Evolutionary conservation across 2,888 invertebrate species (phyloP), one percentile per base, ranked within the genome.

Genomic region (Pyralis farinalis): DNA sequence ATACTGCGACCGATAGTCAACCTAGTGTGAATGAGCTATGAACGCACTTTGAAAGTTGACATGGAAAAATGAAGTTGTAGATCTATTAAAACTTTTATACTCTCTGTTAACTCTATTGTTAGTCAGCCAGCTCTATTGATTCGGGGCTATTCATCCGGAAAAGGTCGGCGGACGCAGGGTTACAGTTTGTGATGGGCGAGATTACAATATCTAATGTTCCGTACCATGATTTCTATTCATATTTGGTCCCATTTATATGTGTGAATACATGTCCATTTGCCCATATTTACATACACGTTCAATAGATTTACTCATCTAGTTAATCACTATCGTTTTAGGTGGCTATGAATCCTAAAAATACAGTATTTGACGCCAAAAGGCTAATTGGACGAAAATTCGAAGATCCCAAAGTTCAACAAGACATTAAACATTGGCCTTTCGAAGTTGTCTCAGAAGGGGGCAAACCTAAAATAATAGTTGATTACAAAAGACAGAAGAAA

Each of bases 351-450:
- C 95, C 96, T 8, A 91, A 83, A 61, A 96, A 96, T 69, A 95
- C 95, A 1, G 93, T 95, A 0, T 96, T 95, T 62, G 94, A 95
- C 75, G 95, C 95, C 22, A 96, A 96, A 74, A 92, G 97, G 44
- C 83, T 97, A 37, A 96, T 97, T 53, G 97, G 96, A 1, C 91
- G 96, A 41, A 92, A 92, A 58, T 96, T 92, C 68, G 93, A 95
- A 54, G 97, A 97, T 63, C 76, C 91, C 0, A 92, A 92, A 61
- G 93, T 96, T 21, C 95, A 96, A 75, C 91, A 92, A 33, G 97
- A 97, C 71, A 92, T 95, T 71, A 94, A 95, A 69, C 94, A 94
- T 62, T 97, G 96, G 96, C 94, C 96, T 0, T 97, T 97, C 73
- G 84, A 80, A 53, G 92, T 94, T 0, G 64, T 94, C 16, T 92